phyloP scores from a whole-genome alignment of 2,888 invertebrate species.

The Dugesia japonica region DNA sequence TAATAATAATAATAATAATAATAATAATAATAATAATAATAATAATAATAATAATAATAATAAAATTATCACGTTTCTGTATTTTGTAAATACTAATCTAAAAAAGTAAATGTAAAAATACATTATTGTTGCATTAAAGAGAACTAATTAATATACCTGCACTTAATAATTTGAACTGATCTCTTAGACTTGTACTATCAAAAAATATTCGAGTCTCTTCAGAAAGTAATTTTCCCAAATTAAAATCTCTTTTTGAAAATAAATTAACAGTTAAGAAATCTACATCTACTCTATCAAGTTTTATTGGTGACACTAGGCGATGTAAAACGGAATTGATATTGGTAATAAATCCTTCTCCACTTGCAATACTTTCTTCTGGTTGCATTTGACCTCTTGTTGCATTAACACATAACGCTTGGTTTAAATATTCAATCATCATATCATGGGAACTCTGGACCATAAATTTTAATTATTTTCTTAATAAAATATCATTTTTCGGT shows the following conservation, averaged over 20 bases:
- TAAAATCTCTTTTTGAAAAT: not conserved
- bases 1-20: too few relatives aligned
- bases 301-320: constrained; percentile 68
- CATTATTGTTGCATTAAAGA: too few relatives aligned
- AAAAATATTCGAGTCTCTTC: not conserved
- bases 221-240: not conserved
- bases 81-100: too few relatives aligned
- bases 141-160: too few relatives aligned
- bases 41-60: too few relatives aligned
- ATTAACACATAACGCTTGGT: not conserved
- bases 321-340: constrained; percentile 79
- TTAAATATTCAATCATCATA: not conserved
- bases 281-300: constrained; percentile 59
- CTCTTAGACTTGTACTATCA: not conserved
- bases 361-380: constrained; percentile 67
- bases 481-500: not conserved
- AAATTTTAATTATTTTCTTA: too few relatives aligned
- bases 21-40: too few relatives aligned
- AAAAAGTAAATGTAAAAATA: too few relatives aligned
- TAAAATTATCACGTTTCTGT: too few relatives aligned
- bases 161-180: too few relatives aligned
- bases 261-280: not conserved
- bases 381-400: constrained; percentile 37
- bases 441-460: not conserved
- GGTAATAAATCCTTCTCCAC: constrained; percentile 84